Evolutionary conservation across 2,888 invertebrate species (phyloP), one percentile per base, ranked within the genome.

Genomic region (Sinhomidia bicolor): DNA sequence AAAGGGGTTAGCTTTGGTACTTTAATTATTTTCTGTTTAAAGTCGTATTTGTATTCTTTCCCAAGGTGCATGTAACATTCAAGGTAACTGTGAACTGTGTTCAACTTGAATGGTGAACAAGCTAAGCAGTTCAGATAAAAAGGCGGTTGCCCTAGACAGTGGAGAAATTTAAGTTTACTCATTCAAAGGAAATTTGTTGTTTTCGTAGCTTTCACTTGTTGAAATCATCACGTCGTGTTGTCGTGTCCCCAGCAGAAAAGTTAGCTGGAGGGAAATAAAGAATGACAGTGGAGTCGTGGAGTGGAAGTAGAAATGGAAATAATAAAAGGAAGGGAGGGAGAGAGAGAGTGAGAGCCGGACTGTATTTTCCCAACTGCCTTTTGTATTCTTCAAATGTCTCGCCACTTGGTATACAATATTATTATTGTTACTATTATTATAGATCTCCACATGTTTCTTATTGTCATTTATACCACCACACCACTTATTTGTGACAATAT

Each of bases 401-500:
- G n/a, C n/a, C 14, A 10, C 47, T 47, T 14, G 10, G 41, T 41
- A 10, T 41, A 41, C 10, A 41, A 10, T 41, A 41, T 5, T 41
- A 10, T 5, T 10, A 47, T 10, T 47, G 47, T 10, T 47, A 47
- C 5, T 10, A 47, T 1, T n/a, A 2, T 1, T 47, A 47, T 47
- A 57, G 29, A 60, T 60, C 60, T 29, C 60, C 12, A 60, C 68
- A 41, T 68, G 36, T 2, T 26, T 62, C 62, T 3, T 62, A 14
- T 10, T n/a, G 12, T 5, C 68, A 68, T 17, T 60, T 41, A 68
- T n/a, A 68, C 65, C 17, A 68, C 36, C 68, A 17, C 20, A 36
- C 65, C 65, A 57, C 23, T 62, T 80, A 60, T 44, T 32, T 68
- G 82, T 82, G 65, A 57, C 78, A 81, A 65, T 44, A 68, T 71